Conservation (phyloP, 92 coral and sea anemone species). For the Porites evermanni region DNA sequence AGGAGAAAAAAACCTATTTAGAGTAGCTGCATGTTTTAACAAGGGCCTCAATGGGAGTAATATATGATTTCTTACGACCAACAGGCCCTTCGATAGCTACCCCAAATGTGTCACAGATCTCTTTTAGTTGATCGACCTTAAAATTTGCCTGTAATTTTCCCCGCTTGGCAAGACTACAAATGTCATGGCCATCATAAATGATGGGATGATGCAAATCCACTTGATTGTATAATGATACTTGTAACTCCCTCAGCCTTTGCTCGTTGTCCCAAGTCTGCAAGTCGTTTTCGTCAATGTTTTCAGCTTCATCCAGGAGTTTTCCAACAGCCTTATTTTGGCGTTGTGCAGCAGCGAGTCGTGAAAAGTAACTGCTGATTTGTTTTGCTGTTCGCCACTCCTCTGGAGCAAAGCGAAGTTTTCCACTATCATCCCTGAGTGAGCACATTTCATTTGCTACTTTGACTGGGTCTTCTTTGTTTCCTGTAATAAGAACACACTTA, state of each 20-base stretch:
- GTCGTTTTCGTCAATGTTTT: conserved; percentile 3
- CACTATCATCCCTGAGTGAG: conserved; percentile 9
- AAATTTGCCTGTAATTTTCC: too few relatives aligned
- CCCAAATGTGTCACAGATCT: too few relatives aligned
- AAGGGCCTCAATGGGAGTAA: too few relatives aligned
- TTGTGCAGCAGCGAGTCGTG: conserved; percentile 4
- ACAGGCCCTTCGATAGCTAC: too few relatives aligned
- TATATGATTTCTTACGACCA: too few relatives aligned
- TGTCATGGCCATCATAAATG: conserved; percentile 5
- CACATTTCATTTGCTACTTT: conserved; percentile 32
- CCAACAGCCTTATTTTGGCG: not conserved
- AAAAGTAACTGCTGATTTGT: conserved; percentile 21
- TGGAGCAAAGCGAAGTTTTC: conserved; percentile 29
- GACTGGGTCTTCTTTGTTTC: conserved; percentile 20
- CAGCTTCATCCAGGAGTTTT: not conserved
- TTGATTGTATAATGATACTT: not conserved
- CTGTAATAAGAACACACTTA: not conserved
- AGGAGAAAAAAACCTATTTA: too few relatives aligned
- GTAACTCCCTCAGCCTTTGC: conserved; percentile 6
- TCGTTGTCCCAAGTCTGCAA: not conserved
- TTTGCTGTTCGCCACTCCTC: conserved; percentile 29
- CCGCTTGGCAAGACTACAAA: not conserved
- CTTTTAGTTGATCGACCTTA: too few relatives aligned
- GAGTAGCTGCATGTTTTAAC: too few relatives aligned
- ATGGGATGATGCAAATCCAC: conserved; percentile 10